Conservation (phyloP, 2,888 invertebrate genomes). For the Drosophila mulleri region DNA sequence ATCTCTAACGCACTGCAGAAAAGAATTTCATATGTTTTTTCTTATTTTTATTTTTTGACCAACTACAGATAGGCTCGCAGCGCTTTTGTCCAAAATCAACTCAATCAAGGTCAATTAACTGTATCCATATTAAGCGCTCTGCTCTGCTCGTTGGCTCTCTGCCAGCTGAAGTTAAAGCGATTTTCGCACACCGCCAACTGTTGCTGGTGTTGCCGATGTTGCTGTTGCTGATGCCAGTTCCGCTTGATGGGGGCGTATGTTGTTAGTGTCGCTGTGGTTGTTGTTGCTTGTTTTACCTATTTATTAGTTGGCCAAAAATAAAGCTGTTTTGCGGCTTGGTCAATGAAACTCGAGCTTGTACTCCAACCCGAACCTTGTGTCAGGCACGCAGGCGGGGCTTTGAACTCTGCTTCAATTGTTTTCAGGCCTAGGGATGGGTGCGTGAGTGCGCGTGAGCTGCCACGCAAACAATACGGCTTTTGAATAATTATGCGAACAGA, state of each 20-base stretch:
- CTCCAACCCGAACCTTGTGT: constrained; percentile 39
- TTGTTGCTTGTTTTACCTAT: constrained; percentile 29
- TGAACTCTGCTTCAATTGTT: constrained; percentile 58
- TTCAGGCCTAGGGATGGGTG: constrained; percentile 41
- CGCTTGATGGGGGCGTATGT: constrained; percentile 68
- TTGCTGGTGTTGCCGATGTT: constrained; percentile 7
- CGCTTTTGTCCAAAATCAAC: constrained; percentile 64
- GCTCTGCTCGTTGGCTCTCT: constrained; percentile 34
- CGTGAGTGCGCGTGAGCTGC: constrained; percentile 26
- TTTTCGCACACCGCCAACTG: constrained; percentile 63
- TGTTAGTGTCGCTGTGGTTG: background rate
- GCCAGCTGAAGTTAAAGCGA: constrained; percentile 43
- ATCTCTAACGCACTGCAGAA: background rate
- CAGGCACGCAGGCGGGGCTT: constrained; percentile 60
- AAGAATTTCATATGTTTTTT: constrained; percentile 3
- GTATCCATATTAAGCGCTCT: constrained; percentile 75
- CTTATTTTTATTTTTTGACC: background rate
- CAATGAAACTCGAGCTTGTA: constrained; percentile 66
- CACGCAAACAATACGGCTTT: constrained; percentile 9
- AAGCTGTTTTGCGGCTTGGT: constrained; percentile 61
- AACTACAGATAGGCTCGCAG: constrained; percentile 27
- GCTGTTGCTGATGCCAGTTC: constrained; percentile 52
- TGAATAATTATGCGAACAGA: constrained; percentile 21
- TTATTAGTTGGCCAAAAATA: constrained; percentile 64
- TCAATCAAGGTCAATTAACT: constrained; percentile 84